Base-by-base conservation (phyloP, 1,140 invertebrate genomes). In the Hylaeus volcanicus region DNA sequence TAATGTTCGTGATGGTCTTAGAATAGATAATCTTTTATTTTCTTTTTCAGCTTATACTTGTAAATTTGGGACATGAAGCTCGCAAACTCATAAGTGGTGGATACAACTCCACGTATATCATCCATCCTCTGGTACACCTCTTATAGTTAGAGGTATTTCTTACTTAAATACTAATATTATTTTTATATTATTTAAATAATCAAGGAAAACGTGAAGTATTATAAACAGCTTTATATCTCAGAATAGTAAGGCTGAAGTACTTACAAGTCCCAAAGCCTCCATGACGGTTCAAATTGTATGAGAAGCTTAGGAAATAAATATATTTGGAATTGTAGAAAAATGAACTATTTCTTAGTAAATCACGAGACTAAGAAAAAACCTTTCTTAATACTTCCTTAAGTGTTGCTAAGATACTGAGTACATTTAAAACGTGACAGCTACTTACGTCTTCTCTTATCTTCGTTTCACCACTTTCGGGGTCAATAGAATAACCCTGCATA, bases 371-470 rank as follows among this genome's bases (percentile, higher is more conserved):
- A 61, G 43, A n/a, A n/a, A 64, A 68, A 79, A 76, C 48, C 41
- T 61, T 53, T 60, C 60, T 63, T 79, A 58, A 60, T 61, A 43
- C 41, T 79, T 69, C 61, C 66, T 81, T 73, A 68, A 45, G 41
- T 48, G 60, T 73, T 58, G 55, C 43, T 41, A 51, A 64, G 70
- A 77, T 80, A 89, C 86, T 89, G 82, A 89, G 58, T 53, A 78
- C 79, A 55, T 83, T 82, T 74, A 53, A 79, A 74, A 71, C n/a
- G 37, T 78, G 45, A 70, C 61, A 63, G 61, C 72, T 93, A 93
- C 92, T 93, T 93, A 93, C 92, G 86, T 93, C 88, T 85, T 81
- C 75, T 65, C 75, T 92, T 92, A 93, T 93, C 92, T 85, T 73
- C 11, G 83, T 90, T 88, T 92, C 89, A 87, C 89, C 88, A 89